Evolutionary conservation across 2,888 invertebrate genomes (phyloP).

Genomic region (Vanessa cardui): DNA sequence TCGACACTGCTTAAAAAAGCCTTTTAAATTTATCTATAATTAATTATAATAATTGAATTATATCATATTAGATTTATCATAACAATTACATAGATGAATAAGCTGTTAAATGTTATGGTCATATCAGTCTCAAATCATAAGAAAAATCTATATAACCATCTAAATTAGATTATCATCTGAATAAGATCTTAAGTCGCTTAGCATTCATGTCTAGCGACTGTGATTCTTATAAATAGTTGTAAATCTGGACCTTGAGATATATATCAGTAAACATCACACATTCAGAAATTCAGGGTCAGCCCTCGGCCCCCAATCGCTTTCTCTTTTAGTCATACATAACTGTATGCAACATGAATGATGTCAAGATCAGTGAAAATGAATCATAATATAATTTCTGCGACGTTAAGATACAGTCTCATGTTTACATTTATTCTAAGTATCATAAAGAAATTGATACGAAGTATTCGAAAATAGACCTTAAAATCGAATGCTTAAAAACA

Average conservation of each 20-base stretch:
- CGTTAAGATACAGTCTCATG: background rate
- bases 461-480: too few relatives aligned
- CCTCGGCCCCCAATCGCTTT: conserved; percentile 26
- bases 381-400: conserved; percentile 36
- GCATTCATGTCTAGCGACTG: background rate
- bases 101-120: too few relatives aligned
- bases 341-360: conserved; percentile 37
- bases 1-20: too few relatives aligned
- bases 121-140: too few relatives aligned
- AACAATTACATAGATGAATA: too few relatives aligned
- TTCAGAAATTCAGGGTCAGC: conserved; percentile 29
- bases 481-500: too few relatives aligned
- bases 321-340: conserved; percentile 37
- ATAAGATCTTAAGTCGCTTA: background rate
- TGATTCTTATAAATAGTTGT: conserved; percentile 13
- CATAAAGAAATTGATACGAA: too few relatives aligned
- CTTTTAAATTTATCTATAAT: too few relatives aligned
- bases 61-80: too few relatives aligned
- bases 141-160: too few relatives aligned
- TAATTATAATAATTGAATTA: too few relatives aligned
- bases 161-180: background rate
- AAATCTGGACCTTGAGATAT: conserved; percentile 17
- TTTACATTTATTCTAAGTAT: background rate
- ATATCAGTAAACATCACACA: conserved; percentile 21
- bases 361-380: conserved; percentile 45